These are phyloP conservation scores for Aeoliscus strigatus DNA, from an alignment of 2,797 vertebrate species.

Conservation along the genomic window DNA sequence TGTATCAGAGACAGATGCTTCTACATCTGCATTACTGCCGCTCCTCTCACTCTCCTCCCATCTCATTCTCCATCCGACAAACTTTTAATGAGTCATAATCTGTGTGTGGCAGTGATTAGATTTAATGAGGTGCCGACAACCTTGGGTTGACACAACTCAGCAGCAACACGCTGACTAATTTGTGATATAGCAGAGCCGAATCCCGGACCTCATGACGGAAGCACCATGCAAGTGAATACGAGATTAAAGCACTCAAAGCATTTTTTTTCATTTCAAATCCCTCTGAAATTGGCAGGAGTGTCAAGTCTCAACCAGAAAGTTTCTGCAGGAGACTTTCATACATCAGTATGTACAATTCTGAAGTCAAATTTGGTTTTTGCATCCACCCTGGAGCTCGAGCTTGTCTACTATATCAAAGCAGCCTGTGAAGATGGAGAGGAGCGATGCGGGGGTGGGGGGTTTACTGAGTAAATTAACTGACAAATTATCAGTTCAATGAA, in stretches of 20 bases:
- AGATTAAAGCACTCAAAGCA: constrained; percentile 14
- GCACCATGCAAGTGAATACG: constrained; percentile 12
- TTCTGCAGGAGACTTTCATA: constrained; percentile 28
- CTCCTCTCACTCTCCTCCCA: constrained; percentile 24
- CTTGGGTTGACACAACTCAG: constrained; percentile 47
- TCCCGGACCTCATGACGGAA: constrained; percentile 15
- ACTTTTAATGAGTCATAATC: constrained; percentile 59
- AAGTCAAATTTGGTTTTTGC: constrained; percentile 22
- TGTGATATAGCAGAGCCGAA: constrained; percentile 17
- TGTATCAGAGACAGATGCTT: constrained; percentile 26
- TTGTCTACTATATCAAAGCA: constrained; percentile 33
- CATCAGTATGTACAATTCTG: constrained; percentile 17
- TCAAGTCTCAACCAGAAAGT: constrained; percentile 14
- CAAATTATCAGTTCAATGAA: constrained; percentile 1
- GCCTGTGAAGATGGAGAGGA: constrained; percentile 29
- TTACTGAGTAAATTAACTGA: constrained; percentile 1
- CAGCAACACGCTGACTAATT: constrained; percentile 24
- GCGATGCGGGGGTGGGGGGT: constrained; percentile 1
- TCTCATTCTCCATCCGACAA: constrained; percentile 32
- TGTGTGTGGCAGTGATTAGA: constrained; percentile 45
- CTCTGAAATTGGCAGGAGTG: constrained; percentile 24
- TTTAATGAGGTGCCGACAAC: constrained; percentile 57
- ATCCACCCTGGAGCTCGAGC: constrained; percentile 9
- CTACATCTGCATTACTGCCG: constrained; percentile 32
- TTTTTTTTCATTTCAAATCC: constrained; percentile 12